Evolutionary conservation across 2,797 vertebrate genomes (phyloP), one percentile per base, ranked within the genome.

Genomic region (Sebastes matsubarae): DNA sequence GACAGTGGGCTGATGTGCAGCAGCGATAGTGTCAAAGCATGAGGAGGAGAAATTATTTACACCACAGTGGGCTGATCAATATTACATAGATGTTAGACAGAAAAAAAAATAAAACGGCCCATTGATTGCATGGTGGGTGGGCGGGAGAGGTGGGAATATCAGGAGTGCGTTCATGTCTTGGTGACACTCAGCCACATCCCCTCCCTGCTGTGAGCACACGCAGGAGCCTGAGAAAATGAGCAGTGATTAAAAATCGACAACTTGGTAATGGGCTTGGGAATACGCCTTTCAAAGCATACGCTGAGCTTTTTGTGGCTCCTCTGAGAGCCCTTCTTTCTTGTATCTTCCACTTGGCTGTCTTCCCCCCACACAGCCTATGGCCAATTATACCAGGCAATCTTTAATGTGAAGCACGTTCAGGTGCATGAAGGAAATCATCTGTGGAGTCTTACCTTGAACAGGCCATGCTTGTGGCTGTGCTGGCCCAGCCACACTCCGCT

Each of bases 401-500:
- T 59, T n/a, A 78, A 91, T 77, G 67, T 69, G 65, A 63, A 58
- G 59, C 73, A 83, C 24, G 34, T 71, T 64, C 46, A 50, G 57
- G 30, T 72, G 46, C n/a, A 12, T 57, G 22, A 66, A 10, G 36
- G 32, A 22, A 61, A 42, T 71, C 27, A 54, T 82, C 16, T 25
- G 58, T 4, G 0, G 6, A 4, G 67, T 61, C 96, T 97, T 96
- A 99, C 98, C 97, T 99, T 99, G 93, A 99, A 98, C 69, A 99
- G 96, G 64, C 97, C 97, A 4, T 99, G 98, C 79, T 97, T 97
- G 94, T 97, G 96, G 90, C 97, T 97, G 75, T 97, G 97, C 89
- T 99, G 98, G n/a, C 98, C 98, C 0, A 99, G 96, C 98, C 98
- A 99, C 81, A 99, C 93, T 89, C 88, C 97, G 74, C 96, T 99